These are phyloP conservation scores for Pithys albifrons DNA, from an alignment of 2,113 vertebrate genomes.

Conservation along the genomic window DNA sequence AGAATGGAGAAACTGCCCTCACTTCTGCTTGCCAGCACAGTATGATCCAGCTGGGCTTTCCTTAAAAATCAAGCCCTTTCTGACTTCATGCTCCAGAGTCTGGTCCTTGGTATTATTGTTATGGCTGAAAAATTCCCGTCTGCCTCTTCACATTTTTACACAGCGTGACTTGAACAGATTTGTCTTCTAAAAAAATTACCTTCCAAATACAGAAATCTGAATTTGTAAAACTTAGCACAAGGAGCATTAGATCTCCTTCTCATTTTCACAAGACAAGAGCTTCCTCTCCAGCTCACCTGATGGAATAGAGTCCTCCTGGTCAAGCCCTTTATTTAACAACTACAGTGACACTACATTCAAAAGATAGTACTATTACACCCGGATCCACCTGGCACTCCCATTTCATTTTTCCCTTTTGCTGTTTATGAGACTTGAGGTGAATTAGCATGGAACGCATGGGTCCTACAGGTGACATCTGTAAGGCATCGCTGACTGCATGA, in stretches of 20 bases:
- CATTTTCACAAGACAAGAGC: constrained; percentile 19
- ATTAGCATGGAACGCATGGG: constrained; percentile 48
- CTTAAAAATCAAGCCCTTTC: constrained; percentile 55
- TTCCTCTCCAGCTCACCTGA: constrained; percentile 11
- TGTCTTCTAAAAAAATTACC: constrained; percentile 54
- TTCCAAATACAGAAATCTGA: constrained; percentile 30
- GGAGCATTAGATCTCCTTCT: constrained; percentile 11
- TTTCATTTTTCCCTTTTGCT: constrained; percentile 10
- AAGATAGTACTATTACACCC: not conserved
- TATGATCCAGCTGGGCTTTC: not conserved
- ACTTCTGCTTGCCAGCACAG: constrained; percentile 10
- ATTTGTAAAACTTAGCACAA: constrained; percentile 42
- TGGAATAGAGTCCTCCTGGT: constrained; percentile 16
- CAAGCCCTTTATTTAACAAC: constrained; percentile 47
- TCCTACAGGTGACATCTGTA: constrained; percentile 32
- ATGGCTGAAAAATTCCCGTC: constrained; percentile 12
- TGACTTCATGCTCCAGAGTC: constrained; percentile 65
- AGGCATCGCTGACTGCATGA: constrained; percentile 54
- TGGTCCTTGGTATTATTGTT: constrained; percentile 36
- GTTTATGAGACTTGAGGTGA: constrained; percentile 24
- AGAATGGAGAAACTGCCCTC: constrained; percentile 59
- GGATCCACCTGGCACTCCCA: constrained; percentile 1
- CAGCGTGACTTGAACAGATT: constrained; percentile 46
- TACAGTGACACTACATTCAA: constrained; percentile 39
- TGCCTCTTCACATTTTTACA: constrained; percentile 53